Evolutionary conservation across 92 coral and sea anemone species (phyloP).

Genomic region (Phymanthus crucifer): DNA sequence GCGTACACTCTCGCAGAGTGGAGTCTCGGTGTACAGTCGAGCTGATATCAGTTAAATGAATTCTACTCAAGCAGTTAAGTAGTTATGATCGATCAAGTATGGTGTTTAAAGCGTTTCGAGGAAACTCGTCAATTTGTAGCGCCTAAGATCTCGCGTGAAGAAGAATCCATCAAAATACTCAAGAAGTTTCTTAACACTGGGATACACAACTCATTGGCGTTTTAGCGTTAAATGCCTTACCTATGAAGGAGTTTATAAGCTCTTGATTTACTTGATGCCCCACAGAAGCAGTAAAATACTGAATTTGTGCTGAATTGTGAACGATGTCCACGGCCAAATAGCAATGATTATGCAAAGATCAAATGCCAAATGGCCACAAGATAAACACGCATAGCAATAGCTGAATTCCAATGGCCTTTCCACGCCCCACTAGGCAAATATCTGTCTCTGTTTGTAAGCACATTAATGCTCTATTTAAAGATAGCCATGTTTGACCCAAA

Average conservation of each 20-base stretch:
- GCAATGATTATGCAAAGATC: constrained; percentile 63
- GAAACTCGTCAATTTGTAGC: background rate
- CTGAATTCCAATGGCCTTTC: constrained; percentile 55
- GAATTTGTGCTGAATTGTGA: constrained; percentile 11
- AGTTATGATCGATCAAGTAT: background rate
- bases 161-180: constrained; percentile 9
- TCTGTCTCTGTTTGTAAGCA: constrained; percentile 44
- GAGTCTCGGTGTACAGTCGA: background rate
- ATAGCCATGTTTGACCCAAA: constrained; percentile 25
- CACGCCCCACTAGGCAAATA: constrained; percentile 75
- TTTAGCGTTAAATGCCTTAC: constrained; percentile 11
- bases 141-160: constrained; percentile 8
- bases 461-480: constrained; percentile 11
- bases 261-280: background rate
- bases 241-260: background rate
- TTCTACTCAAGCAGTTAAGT: background rate
- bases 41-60: background rate
- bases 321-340: constrained; percentile 39
- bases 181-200: constrained; percentile 22
- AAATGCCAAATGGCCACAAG: constrained; percentile 46
- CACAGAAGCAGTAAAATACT: background rate
- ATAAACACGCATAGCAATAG: constrained; percentile 60
- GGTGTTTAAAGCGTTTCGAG: background rate
- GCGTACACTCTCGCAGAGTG: background rate
- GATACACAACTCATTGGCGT: background rate